Conservation (phyloP, 2,888 invertebrate species). For the Cacoxenus indagator region DNA sequence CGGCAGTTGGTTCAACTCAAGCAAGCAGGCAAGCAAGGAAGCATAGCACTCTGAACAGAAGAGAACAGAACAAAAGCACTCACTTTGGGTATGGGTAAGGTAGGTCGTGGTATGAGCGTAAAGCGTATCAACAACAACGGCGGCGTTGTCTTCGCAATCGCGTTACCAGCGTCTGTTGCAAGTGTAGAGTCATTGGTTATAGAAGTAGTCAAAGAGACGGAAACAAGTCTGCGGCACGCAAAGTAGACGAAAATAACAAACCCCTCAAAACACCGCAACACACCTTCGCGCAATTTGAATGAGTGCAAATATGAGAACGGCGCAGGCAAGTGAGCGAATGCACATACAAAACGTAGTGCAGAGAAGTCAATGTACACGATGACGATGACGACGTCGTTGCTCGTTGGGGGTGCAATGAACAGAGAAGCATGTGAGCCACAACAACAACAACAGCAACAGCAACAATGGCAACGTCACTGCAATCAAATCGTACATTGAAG, state of each 20-base stretch:
- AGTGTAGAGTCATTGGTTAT: constrained; percentile 9
- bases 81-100: constrained; percentile 70
- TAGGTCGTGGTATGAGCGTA: constrained; percentile 68
- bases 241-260: constrained; percentile 5
- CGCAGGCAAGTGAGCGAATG: constrained; percentile 43
- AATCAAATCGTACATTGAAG: neutral
- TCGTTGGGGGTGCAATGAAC: constrained; percentile 58
- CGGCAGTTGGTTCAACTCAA: neutral
- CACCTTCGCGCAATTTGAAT: neutral
- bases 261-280: neutral
- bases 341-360: constrained; percentile 61
- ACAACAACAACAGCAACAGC: constrained; percentile 11
- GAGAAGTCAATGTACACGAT: constrained; percentile 65
- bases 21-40: neutral
- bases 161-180: constrained; percentile 23
- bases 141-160: constrained; percentile 6
- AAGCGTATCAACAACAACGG: constrained; percentile 20
- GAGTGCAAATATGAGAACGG: neutral
- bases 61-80: constrained; percentile 44
- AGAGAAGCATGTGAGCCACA: constrained; percentile 13
- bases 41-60: neutral
- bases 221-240: constrained; percentile 1
- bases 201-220: neutral
- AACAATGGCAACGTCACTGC: neutral
- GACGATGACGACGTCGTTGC: neutral